Conservation (phyloP, 1,140 invertebrate species). For the Magallana gigas region DNA sequence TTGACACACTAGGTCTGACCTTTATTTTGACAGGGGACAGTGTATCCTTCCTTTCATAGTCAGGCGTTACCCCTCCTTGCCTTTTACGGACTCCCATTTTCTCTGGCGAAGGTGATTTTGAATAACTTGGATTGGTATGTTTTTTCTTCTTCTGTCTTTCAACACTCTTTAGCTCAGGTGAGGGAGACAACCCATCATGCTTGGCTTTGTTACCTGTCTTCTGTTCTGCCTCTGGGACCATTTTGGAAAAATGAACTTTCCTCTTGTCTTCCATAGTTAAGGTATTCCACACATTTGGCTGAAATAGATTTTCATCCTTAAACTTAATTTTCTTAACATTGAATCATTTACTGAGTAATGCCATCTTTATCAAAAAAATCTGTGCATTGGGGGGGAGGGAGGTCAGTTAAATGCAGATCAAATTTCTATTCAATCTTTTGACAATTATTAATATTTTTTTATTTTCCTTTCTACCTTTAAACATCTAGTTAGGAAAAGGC, state of each 20-base stretch:
- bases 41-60: neutral
- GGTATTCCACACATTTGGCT: neutral
- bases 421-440: too few species aligned
- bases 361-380: too few species aligned
- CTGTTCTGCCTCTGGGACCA: neutral
- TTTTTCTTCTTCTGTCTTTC: neutral
- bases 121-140: neutral
- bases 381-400: too few species aligned
- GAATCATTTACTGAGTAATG: too few species aligned
- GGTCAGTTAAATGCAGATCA: too few species aligned
- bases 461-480: too few species aligned
- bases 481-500: too few species aligned
- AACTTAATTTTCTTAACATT: too few species aligned
- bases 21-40: neutral
- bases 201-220: neutral
- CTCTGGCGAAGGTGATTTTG: neutral
- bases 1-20: neutral
- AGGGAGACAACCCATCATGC: neutral
- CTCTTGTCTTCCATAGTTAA: neutral
- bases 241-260: conserved; percentile 11
- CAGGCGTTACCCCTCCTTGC: neutral
- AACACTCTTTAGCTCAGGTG: neutral
- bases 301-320: neutral
- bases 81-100: neutral
- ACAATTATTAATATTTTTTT: too few species aligned